Percentiles rank a stretch among this genome's conserved stretches.
Evolutionary conservation across 2,797 vertebrate species (phyloP).

Genomic region (Gymnoscopelus microlampas): DNA sequence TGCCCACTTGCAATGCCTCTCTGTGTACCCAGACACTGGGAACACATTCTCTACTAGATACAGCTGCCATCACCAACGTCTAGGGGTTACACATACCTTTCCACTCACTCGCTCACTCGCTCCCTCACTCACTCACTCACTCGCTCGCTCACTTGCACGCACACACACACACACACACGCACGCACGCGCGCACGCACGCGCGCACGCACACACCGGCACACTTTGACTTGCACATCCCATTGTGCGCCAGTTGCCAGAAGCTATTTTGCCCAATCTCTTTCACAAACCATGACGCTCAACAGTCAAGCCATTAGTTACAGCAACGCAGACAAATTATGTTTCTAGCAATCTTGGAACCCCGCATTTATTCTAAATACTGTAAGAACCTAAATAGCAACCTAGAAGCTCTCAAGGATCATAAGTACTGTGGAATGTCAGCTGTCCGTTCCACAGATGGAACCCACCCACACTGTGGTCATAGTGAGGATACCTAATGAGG

Average conservation of each 20-base stretch:
- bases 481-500: slow-evolving; percentile 48
- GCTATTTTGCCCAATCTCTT: slow-evolving; percentile 25
- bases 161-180: slow-evolving; percentile 8
- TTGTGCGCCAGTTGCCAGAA: neutral
- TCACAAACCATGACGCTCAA: slow-evolving; percentile 25
- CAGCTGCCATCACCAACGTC: slow-evolving; percentile 27
- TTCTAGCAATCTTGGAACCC: slow-evolving; percentile 38
- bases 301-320: neutral
- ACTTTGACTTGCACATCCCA: neutral
- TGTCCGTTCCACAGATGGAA: slow-evolving; percentile 67
- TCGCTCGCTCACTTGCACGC: slow-evolving; percentile 7
- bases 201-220: slow-evolving; percentile 4
- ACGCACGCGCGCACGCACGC: neutral
- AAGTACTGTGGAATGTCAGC: slow-evolving; percentile 74
- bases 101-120: neutral
- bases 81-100: slow-evolving; percentile 4
- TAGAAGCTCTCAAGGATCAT: slow-evolving; percentile 38
- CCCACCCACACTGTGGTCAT: slow-evolving; percentile 74
- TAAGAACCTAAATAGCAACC: slow-evolving; percentile 51
- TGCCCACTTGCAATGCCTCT: slow-evolving; percentile 20
- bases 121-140: slow-evolving; percentile 24
- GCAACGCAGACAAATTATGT: slow-evolving; percentile 26
- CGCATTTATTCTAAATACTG: slow-evolving; percentile 42
- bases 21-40: slow-evolving; percentile 18
- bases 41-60: slow-evolving; percentile 30